phyloP scores from a whole-genome alignment of 1,140 invertebrate species.

The Pogonus chalceus region DNA sequence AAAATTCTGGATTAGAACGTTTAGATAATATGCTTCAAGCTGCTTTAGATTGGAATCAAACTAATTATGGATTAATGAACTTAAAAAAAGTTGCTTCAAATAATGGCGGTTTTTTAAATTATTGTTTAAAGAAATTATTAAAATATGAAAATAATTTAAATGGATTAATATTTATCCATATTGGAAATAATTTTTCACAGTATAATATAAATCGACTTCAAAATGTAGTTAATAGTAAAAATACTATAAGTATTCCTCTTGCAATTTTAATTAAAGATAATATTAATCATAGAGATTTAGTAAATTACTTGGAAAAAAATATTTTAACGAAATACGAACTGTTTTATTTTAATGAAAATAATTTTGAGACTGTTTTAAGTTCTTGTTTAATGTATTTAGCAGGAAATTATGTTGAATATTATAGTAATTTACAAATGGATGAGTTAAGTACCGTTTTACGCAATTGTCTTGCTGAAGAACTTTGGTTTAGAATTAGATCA shows the following conservation, averaged over 20 bases:
- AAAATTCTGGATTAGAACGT: conserved; percentile 22
- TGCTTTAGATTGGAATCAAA: conserved; percentile 23
- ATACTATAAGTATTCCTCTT: conserved; percentile 18
- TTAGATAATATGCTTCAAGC: conserved; percentile 34
- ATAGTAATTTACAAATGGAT: conserved; percentile 48
- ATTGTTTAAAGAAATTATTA: neutral
- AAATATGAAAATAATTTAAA: conserved; percentile 17
- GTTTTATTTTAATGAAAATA: conserved; percentile 30
- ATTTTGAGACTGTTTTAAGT: conserved; percentile 35
- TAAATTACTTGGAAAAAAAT: conserved; percentile 33
- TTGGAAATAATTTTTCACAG: conserved; percentile 29
- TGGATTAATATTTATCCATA: conserved; percentile 35
- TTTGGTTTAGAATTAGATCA: conserved; percentile 50
- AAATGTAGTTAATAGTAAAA: neutral
- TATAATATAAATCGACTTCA: too few species aligned
- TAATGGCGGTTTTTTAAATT: neutral
- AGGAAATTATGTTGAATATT: conserved; percentile 40
- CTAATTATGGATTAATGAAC: conserved; percentile 8
- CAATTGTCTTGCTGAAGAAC: conserved; percentile 49
- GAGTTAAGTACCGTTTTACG: conserved; percentile 43
- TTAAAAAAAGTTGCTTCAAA: neutral
- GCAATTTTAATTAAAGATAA: conserved; percentile 30
- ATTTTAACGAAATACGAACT: conserved; percentile 27
- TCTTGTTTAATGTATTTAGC: conserved; percentile 47
- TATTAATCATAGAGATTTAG: neutral